Evolutionary conservation across 2,888 invertebrate genomes (phyloP), one percentile per base, ranked within the genome.

Genomic region (Drosophila anomelani): DNA sequence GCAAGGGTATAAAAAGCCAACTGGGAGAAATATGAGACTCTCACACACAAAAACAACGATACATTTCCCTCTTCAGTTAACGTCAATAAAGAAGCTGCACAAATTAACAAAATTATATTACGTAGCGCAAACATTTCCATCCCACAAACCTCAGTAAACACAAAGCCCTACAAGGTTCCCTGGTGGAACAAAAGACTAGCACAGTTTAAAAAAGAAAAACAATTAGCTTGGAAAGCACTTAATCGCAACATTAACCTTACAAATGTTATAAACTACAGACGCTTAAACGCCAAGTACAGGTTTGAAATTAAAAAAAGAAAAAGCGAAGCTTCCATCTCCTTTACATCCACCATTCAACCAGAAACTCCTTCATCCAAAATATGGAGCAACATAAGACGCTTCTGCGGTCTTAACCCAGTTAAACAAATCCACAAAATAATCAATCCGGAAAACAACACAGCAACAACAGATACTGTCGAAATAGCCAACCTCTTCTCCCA

Each of bases 381-480:
- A 38, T 38, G 38, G n/a, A 38, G 38, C 38, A 38, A 38, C 36
- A 38, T 38, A 29, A 55, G 20, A 8, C 13, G 41, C 32, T 56
- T 56, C 32, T 56, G 41, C 56, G 56, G 56, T 49, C 39, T 39
- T 39, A 26, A 39, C n/a, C 54, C 26, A 26, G n/a, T 10, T 7
- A 54, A 54, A 54, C 26, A 54, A 54, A 54, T 54, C 54, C 54
- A 20, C 20, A 20, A 20, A 20, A 39, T 39, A 54, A 26, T 15
- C 29, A 54, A 39, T 26, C 54, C 39, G 10, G 26, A 39, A 13
- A 54, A 54, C 23, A 38, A 54, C 38, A 38, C 38, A 34, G 10
- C 36, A 54, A 39, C 39, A 54, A 39, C 54, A 54, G 39, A 39
- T 54, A 54, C 53, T 29, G 26, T 54, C n/a, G 15, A 54, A 38